Evolutionary conservation across 2,113 vertebrate genomes (phyloP), one percentile per base, ranked within the genome.

Genomic region (Myrmophylax atrothorax): DNA sequence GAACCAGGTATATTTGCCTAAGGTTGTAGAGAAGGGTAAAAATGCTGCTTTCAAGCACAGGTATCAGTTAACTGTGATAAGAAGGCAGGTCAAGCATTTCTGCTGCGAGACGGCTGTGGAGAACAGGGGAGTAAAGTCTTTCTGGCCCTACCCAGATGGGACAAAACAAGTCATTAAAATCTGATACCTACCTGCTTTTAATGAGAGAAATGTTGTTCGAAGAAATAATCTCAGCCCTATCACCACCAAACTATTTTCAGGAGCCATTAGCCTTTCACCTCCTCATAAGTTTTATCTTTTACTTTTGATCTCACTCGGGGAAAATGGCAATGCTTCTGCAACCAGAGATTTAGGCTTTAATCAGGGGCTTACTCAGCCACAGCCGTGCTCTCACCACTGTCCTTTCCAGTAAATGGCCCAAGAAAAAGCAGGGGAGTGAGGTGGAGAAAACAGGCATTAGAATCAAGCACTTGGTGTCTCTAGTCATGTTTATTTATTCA

Each of bases 221-320:
- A 94, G 88, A 88, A 97, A 87, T 75, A 90, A 86, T 89, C 85
- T 67, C 75, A 83, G 85, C 64, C 73, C 84, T 82, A 87, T 93
- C 83, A 92, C 72, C 80, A 91, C 72, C 3, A 0, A 64, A 47
- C 50, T 49, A 42, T 90, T 94, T 95, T 91, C 69, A 83, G 86
- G 87, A 92, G 74, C 94, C 91, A 94, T 95, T 94, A 96, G 82
- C 78, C 79, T 96, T 95, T 94, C 92, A 96, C 85, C 91, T 91
- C 70, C 73, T 91, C 60, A 6, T 81, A 76, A 33, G 35, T 75
- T 93, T 93, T 69, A 77, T 87, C 84, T 80, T 73, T 53, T 78
- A 49, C 84, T 86, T 85, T 79, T 91, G 55, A 86, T 91, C 76
- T 72, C 49, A 20, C 76, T 83, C 89, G 58, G 52, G 84, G 80